phyloP scores from a whole-genome alignment of 2,888 invertebrate genomes.

The Acanthopleura granulata region DNA sequence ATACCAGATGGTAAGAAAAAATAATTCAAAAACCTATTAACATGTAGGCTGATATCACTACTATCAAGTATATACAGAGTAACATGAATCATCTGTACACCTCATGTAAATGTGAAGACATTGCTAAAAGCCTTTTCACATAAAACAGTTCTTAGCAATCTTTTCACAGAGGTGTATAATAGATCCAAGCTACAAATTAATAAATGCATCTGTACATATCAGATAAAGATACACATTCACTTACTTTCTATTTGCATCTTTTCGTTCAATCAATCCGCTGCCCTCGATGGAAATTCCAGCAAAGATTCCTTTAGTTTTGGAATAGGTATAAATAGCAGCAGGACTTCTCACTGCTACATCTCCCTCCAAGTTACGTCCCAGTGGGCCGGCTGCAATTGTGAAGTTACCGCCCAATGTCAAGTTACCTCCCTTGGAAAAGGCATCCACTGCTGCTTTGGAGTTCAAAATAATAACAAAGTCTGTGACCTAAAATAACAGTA shows the following conservation, averaged over 20 bases:
- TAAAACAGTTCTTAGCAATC: no score
- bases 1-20: no score
- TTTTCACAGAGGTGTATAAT: no score
- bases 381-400: slow-evolving; percentile 65
- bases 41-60: no score
- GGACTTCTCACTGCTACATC: slow-evolving; percentile 60
- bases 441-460: slow-evolving; percentile 59
- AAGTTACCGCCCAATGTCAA: slow-evolving; percentile 65
- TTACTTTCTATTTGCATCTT: slow-evolving; percentile 66
- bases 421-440: slow-evolving; percentile 67
- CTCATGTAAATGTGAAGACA: no score
- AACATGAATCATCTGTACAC: no score
- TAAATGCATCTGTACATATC: no score
- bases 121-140: no score
- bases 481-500: slow-evolving; percentile 50
- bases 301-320: slow-evolving; percentile 64
- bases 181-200: no score
- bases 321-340: slow-evolving; percentile 66
- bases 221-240: background rate
- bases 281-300: slow-evolving; percentile 67
- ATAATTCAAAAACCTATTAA: no score
- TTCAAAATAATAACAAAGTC: slow-evolving; percentile 66
- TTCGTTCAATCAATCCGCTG: slow-evolving; percentile 63
- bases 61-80: no score
- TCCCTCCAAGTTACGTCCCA: slow-evolving; percentile 60